phyloP scores from a whole-genome alignment of 2,888 invertebrate species.

The Abscondita cerata region DNA sequence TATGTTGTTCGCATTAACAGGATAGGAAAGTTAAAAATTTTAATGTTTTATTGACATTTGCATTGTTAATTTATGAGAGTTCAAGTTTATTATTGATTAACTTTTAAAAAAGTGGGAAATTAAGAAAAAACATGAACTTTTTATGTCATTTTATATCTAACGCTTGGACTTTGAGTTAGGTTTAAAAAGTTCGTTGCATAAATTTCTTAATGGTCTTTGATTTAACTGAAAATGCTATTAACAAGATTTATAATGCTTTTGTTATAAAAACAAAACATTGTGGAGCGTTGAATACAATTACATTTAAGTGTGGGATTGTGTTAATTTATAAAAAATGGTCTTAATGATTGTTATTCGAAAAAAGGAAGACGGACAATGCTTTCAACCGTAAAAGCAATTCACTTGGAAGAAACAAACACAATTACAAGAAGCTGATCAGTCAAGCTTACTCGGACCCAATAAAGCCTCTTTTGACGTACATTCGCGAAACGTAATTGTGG shows the following conservation, averaged over 20 bases:
- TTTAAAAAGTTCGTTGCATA: constrained; percentile 39
- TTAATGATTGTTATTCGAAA: neutral
- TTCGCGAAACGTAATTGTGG: constrained; percentile 2
- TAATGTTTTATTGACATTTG: too few relatives aligned
- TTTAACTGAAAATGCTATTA: constrained; percentile 21
- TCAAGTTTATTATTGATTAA: too few relatives aligned
- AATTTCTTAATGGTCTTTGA: constrained; percentile 27
- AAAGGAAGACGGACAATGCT: constrained; percentile 32
- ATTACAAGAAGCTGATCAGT: constrained; percentile 40
- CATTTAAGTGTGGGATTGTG: too few relatives aligned
- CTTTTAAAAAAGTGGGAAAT: too few relatives aligned
- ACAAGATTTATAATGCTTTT: too few relatives aligned
- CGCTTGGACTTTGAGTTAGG: constrained; percentile 49
- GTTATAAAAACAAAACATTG: too few relatives aligned
- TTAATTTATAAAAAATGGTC: neutral
- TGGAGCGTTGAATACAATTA: too few relatives aligned
- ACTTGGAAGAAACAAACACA: constrained; percentile 40
- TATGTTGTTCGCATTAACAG: too few relatives aligned
- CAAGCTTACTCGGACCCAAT: constrained; percentile 32
- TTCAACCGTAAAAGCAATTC: constrained; percentile 36
- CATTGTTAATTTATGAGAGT: too few relatives aligned
- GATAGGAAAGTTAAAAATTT: too few relatives aligned
- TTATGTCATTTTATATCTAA: too few relatives aligned
- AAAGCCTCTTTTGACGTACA: constrained; percentile 19
- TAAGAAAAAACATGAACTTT: too few relatives aligned